Evolutionary conservation across 2,888 invertebrate genomes (phyloP).

Genomic region (Synergus itoensis): DNA sequence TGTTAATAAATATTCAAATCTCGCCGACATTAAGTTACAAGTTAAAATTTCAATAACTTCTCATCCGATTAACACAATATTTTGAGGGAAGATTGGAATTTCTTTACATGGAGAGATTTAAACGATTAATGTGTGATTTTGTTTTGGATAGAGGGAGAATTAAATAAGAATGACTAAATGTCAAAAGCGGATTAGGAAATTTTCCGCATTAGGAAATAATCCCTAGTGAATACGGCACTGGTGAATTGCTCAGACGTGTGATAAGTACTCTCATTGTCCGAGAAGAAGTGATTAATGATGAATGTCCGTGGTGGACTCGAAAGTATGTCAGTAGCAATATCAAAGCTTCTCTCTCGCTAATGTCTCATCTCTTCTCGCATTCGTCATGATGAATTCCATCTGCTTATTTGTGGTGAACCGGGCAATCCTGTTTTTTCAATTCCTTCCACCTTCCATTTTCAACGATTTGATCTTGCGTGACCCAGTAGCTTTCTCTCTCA

Average conservation of each 20-base stretch:
- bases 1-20: neutral
- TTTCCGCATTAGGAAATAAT: constrained; percentile 32
- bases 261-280: constrained; percentile 37
- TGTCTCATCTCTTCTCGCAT: neutral
- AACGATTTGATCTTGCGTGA: constrained; percentile 39
- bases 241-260: constrained; percentile 21
- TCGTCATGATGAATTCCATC: constrained; percentile 20
- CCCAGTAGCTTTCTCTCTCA: constrained; percentile 39
- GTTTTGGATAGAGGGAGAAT: neutral
- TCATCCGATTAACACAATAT: neutral
- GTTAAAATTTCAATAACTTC: neutral
- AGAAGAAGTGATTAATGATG: constrained; percentile 32
- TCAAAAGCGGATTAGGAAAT: constrained; percentile 28
- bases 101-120: constrained; percentile 3
- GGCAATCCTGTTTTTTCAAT: constrained; percentile 5
- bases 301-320: constrained; percentile 26
- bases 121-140: neutral
- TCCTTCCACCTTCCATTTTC: constrained; percentile 17
- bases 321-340: constrained; percentile 35
- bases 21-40: neutral
- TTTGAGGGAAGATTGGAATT: neutral
- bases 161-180: constrained; percentile 3
- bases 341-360: constrained; percentile 7
- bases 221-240: constrained; percentile 21
- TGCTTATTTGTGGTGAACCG: constrained; percentile 17